Evolutionary conservation across 2,888 invertebrate species (phyloP).

Genomic region (Brachyptera putata): DNA sequence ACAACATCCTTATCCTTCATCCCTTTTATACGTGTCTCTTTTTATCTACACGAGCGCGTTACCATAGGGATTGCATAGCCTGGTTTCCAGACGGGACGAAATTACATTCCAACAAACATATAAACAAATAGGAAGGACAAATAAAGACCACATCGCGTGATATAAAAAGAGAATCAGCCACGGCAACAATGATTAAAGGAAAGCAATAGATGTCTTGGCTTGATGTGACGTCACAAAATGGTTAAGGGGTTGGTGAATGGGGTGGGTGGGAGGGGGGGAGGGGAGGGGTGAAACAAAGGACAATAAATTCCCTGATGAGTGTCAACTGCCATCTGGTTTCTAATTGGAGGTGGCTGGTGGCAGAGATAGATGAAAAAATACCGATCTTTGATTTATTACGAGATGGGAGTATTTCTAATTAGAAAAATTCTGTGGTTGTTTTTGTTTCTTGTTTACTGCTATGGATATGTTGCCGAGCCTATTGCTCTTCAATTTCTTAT

Average conservation of each 20-base stretch:
- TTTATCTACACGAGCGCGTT: background rate
- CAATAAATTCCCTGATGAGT: constrained; percentile 9
- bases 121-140: constrained; percentile 17
- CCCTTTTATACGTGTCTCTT: constrained; percentile 7
- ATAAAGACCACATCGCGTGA: constrained; percentile 17
- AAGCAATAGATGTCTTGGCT: constrained; percentile 12
- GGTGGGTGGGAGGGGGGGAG: background rate
- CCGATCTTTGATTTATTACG: too few relatives aligned
- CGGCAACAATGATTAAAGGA: constrained; percentile 16
- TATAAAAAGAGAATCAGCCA: constrained; percentile 13
- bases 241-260: background rate
- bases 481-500: too few relatives aligned
- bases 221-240: background rate
- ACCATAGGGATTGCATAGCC: constrained; percentile 1
- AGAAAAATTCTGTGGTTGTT: too few relatives aligned
- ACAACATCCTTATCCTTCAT: background rate
- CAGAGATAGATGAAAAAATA: constrained; percentile 12
- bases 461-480: too few relatives aligned
- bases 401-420: too few relatives aligned
- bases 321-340: background rate
- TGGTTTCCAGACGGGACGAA: background rate
- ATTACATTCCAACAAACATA: constrained; percentile 19
- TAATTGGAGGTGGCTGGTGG: constrained; percentile 5
- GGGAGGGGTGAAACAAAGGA: constrained; percentile 5
- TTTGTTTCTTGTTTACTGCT: too few relatives aligned